phyloP scores from a whole-genome alignment of 2,888 invertebrate species.

The Hydroisotoma schaefferi region DNA sequence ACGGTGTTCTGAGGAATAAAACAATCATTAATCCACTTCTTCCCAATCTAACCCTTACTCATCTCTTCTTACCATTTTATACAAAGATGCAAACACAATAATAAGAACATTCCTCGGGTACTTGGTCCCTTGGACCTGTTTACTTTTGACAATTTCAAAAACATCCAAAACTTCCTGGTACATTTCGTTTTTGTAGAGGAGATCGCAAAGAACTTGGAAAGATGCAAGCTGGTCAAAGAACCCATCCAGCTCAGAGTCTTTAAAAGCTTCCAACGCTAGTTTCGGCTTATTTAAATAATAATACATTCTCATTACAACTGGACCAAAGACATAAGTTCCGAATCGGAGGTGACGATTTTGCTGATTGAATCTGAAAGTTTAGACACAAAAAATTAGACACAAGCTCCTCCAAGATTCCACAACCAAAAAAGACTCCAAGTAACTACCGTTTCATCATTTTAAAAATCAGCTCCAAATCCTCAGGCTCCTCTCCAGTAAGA shows the following conservation, averaged over 20 bases:
- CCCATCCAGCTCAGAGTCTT: conserved; percentile 59
- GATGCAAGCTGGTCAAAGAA: conserved; percentile 71
- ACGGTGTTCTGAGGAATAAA: conserved; percentile 61
- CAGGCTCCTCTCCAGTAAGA: conserved; percentile 60
- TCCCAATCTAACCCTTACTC: neutral
- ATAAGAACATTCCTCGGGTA: conserved; percentile 67
- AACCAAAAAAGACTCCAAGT: neutral
- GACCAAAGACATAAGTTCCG: conserved; percentile 77
- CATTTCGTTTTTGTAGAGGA: conserved; percentile 65
- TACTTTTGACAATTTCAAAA: conserved; percentile 61
- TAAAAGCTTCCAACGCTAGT: conserved; percentile 64
- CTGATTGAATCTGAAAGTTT: conserved; percentile 61
- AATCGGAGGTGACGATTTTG: conserved; percentile 70
- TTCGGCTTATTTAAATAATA: conserved; percentile 66
- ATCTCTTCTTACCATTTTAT: conserved; percentile 62
- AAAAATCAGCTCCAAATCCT: conserved; percentile 63
- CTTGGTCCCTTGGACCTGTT: conserved; percentile 62
- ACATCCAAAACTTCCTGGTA: conserved; percentile 65
- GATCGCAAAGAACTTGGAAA: conserved; percentile 67
- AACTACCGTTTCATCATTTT: conserved; percentile 68
- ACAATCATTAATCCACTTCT: neutral
- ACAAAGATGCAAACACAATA: conserved; percentile 67
- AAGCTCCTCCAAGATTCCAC: neutral
- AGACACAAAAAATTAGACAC: neutral
- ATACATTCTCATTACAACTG: conserved; percentile 75